Conservation (phyloP, 2,113 vertebrate species). For the Indri indri region DNA sequence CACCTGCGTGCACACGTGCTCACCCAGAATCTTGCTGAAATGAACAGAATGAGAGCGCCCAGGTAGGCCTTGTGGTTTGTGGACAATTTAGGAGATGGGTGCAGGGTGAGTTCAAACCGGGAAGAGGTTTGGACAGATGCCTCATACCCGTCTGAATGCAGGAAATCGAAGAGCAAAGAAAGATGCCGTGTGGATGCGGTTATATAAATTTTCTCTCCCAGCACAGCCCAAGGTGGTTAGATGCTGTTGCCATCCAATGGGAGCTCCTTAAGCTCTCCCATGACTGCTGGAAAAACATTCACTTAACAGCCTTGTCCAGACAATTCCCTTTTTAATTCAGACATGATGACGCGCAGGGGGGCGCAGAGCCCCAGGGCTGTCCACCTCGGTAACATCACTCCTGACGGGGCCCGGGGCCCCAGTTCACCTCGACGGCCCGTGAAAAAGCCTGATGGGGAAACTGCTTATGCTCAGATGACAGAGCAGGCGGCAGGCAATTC, state of each 20-base stretch:
- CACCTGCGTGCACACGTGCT: neutral
- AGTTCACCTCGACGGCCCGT: neutral
- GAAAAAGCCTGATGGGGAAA: conserved; percentile 38
- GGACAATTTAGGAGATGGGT: neutral
- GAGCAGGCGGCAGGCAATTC: neutral
- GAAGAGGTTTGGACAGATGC: neutral
- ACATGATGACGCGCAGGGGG: conserved; percentile 55
- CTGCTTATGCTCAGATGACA: neutral
- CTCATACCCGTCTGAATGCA: neutral
- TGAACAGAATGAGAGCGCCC: neutral
- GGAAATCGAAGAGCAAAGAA: neutral
- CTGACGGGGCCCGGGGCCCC: neutral
- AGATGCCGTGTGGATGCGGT: neutral
- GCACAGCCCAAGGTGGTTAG: neutral
- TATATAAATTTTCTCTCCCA: conserved; percentile 7
- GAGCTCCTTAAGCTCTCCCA: conserved; percentile 46
- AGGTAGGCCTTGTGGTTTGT: neutral
- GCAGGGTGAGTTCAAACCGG: neutral
- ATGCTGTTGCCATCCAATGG: conserved; percentile 39
- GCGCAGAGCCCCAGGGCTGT: conserved; percentile 62
- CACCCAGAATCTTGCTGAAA: neutral
- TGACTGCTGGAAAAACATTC: conserved; percentile 54
- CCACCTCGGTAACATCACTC: conserved; percentile 34
- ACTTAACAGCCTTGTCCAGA: conserved; percentile 76
- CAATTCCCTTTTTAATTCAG: conserved; percentile 72